Base-by-base conservation (phyloP, 2,113 vertebrate genomes). In the Eurystomus gularis region DNA sequence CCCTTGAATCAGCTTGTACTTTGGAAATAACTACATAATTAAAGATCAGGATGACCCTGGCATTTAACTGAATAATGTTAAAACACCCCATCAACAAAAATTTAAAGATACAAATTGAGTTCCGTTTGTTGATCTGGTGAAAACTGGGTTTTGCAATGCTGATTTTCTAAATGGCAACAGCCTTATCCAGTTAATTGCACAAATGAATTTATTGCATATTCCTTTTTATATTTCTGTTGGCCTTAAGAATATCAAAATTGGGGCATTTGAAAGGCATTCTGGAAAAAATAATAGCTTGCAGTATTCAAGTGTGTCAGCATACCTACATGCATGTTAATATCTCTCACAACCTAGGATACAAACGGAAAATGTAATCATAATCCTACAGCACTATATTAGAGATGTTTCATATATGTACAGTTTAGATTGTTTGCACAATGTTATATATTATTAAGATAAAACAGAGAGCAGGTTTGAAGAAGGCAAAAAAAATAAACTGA, bases 11-110 rank as follows among this genome's bases (percentile, higher is more conserved):
- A 95, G 44, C 81, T 86, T 94, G 68, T 94, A 70, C 86, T 96
- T 94, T 91, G 91, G 64, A 96, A 96, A 93, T 84, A 76, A 66
- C 35, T 42, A 55, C 61, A 83, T 91, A 49, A 95, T 93, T 92
- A 86, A 85, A 77, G 92, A 88, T 87, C 40, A 93, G 44, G 68
- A 37, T 96, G 94, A 95, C 93, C 83, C 57, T 86, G 48, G 21
- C 66, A 80, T 94, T 97, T 88, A 94, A 60, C 1, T 80, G 54
- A 93, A 86, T 62, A 54, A 20, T 0, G 0, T 88, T 92, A 94
- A 95, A 89, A 14, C 28, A 71, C 72, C 66, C n/a, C 23, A 77
- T 81, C 66, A 83, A 55, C 37, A 80, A 44, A 24, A 96, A 73
- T 91, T 75, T 78, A 95, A 91, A 89, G 42, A 76, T 72, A 24